Percentiles rank a stretch among this genome's conserved stretches.
Conservation (phyloP, 2,113 vertebrate species). For the Oophaga pumilio region DNA sequence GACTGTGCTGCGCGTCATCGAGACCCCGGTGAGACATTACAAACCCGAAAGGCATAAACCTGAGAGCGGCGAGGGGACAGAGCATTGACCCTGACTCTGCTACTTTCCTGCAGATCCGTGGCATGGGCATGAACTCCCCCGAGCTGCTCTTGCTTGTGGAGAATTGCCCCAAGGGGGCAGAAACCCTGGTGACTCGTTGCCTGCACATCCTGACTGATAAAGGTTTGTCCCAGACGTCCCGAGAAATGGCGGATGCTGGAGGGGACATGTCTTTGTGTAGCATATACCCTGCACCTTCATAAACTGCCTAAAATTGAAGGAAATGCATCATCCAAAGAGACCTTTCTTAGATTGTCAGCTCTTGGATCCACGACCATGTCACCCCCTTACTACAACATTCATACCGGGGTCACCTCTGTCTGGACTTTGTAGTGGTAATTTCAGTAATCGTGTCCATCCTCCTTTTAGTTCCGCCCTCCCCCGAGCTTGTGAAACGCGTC, state of each 20-base stretch:
- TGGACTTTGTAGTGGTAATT: background rate
- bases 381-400: no score
- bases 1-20: slow-evolving; percentile 88
- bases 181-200: slow-evolving; percentile 91
- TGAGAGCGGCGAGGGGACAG: background rate
- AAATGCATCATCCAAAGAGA: no score
- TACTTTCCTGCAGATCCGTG: slow-evolving; percentile 79
- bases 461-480: slow-evolving; percentile 85
- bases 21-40: slow-evolving; percentile 83
- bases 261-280: no score
- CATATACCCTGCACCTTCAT: no score
- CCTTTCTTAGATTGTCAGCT: no score
- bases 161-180: slow-evolving; percentile 93
- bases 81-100: background rate
- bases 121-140: slow-evolving; percentile 96
- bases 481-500: slow-evolving; percentile 91
- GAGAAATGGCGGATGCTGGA: no score
- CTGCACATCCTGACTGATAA: slow-evolving; percentile 94
- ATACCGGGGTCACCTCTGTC: background rate
- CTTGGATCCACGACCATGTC: no score
- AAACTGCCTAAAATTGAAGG: no score
- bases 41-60: background rate
- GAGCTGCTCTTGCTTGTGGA: slow-evolving; percentile 92
- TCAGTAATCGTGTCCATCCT: background rate
- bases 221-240: slow-evolving; percentile 70